Evolutionary conservation across 2,888 invertebrate genomes (phyloP).

Genomic region (Trachelus tabidus): DNA sequence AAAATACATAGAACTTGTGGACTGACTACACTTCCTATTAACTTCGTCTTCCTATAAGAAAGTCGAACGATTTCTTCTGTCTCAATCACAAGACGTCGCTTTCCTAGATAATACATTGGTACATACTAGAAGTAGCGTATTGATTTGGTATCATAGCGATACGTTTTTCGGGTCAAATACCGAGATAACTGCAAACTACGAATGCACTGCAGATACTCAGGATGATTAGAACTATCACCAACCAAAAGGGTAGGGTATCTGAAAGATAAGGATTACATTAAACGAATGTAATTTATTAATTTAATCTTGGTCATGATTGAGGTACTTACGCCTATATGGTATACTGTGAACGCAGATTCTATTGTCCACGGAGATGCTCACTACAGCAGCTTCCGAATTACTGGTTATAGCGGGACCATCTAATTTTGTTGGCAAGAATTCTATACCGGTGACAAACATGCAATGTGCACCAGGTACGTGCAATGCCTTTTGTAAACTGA

Average conservation of each 20-base stretch:
- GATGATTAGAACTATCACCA: constrained; percentile 80
- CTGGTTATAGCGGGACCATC: constrained; percentile 80
- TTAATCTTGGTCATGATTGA: neutral
- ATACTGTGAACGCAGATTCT: constrained; percentile 89
- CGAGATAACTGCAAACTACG: constrained; percentile 84
- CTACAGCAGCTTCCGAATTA: constrained; percentile 85
- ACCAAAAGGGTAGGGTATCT: constrained; percentile 86
- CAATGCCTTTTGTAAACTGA: constrained; percentile 90
- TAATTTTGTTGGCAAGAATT: constrained; percentile 83
- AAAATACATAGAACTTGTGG: neutral
- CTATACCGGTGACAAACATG: constrained; percentile 96
- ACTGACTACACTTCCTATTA: neutral
- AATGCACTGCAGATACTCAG: constrained; percentile 83
- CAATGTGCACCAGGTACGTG: constrained; percentile 88
- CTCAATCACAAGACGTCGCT: neutral
- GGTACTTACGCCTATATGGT: constrained; percentile 79
- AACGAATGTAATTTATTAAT: neutral
- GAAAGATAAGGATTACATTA: constrained; percentile 58
- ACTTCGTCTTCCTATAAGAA: neutral
- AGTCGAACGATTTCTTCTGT: neutral
- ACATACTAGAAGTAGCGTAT: constrained; percentile 1
- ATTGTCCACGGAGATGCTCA: constrained; percentile 97
- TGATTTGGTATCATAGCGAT: constrained; percentile 14
- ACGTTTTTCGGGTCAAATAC: constrained; percentile 68
- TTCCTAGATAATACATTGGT: neutral